phyloP scores from a whole-genome alignment of 2,113 vertebrate genomes.

The Craseonycteris thonglongyai region DNA sequence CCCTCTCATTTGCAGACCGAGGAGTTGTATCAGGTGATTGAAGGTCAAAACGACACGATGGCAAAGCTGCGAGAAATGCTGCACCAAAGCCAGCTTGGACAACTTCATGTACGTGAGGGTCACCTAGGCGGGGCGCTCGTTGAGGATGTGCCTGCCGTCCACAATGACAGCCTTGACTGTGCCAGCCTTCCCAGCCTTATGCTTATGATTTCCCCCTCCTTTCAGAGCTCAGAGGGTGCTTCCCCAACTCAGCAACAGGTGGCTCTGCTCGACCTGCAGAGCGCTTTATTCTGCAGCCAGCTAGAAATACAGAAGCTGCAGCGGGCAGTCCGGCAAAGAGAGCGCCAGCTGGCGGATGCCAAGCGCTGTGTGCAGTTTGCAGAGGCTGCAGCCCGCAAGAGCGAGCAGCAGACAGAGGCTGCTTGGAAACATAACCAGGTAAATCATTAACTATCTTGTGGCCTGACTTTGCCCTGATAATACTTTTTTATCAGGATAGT shows the following conservation, averaged over 20 bases:
- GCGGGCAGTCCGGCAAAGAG: constrained; percentile 79
- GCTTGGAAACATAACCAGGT: constrained; percentile 90
- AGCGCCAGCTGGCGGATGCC: constrained; percentile 82
- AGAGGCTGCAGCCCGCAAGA: constrained; percentile 79
- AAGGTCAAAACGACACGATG: constrained; percentile 89
- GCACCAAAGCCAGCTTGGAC: constrained; percentile 83
- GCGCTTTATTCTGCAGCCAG: constrained; percentile 86
- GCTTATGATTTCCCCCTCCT: neutral
- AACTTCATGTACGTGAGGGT: constrained; percentile 79
- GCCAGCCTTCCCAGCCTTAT: neutral
- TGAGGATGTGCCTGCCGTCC: neutral
- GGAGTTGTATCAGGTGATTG: constrained; percentile 85
- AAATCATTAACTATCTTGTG: constrained; percentile 13
- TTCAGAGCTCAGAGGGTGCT: constrained; percentile 63
- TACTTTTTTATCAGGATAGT: neutral
- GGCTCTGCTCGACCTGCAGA: constrained; percentile 85
- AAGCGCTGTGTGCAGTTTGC: constrained; percentile 77
- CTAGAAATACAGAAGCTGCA: constrained; percentile 87
- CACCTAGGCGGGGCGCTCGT: rapidly evolving
- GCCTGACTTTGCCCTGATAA: neutral
- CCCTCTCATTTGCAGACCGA: constrained; percentile 75
- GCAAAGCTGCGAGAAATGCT: constrained; percentile 85
- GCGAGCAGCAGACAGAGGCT: constrained; percentile 84
- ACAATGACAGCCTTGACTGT: neutral
- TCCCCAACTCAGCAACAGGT: constrained; percentile 75